Base-by-base conservation (phyloP, 1,140 invertebrate species). In the Cherax destructor region DNA sequence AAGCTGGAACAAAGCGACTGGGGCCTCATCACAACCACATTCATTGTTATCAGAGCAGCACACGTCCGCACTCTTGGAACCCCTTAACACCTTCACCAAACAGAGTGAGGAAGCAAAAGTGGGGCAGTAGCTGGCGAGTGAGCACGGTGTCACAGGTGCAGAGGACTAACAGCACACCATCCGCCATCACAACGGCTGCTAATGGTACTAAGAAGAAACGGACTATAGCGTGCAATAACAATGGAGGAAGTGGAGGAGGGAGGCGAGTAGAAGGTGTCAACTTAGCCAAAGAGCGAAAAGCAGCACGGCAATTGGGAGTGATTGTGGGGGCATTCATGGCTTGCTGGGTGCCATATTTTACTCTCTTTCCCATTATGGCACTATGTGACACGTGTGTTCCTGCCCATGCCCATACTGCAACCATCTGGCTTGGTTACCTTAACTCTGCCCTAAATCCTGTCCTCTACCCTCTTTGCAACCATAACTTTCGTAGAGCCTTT, bases 311-410 rank as follows among this genome's bases (percentile, higher is more conserved):
- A 93, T 94, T 96, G 21, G 96, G 96, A 1, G 96, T 96, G 13
- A 96, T 96, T 88, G 96, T 96, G 94, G 96, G 96, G 10, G 96
- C 96, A 0, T 96, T 96, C 94, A 95, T 96, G 6, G 93, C 96
- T 7, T 96, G 96, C 93, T 96, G 96, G 95, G 94, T 96, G 18
- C 96, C 96, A 10, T 96, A 96, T 93, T 96, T 96, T 92, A 95
- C 96, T 80, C 94, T 96, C 4, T 96, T 96, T 93, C 94, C 96
- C 56, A 96, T 96, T 41, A 95, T 96, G 30, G 96, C 96, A 4
- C 95, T 96, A 86, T 96, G 96, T 94, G 94, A 95, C 76, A 94
- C 94, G 50, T 96, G 96, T 93, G 93, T 95, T 2, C 92, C 89
- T 69, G 93, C 93, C 61, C 93, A 92, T 47, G 86, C 94, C 13